A percentile compares a stretch with the other conserved stretches of the same genome.
These are phyloP conservation scores for Mallotus villosus DNA, from an alignment of 2,797 vertebrate species.

Conservation along the genomic window DNA sequence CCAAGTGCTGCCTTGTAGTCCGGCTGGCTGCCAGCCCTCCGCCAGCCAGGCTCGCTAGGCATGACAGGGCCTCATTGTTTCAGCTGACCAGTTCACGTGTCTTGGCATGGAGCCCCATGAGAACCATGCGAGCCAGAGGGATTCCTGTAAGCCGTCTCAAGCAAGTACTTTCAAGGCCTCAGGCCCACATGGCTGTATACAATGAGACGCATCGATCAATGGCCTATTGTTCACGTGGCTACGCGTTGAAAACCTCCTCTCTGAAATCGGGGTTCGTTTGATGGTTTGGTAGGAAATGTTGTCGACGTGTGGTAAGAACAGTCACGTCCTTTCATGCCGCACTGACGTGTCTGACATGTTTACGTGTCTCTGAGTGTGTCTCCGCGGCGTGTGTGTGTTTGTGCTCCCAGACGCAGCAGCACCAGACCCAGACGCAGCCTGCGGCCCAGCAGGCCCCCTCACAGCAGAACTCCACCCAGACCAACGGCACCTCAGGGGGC, in stretches of 20 bases:
- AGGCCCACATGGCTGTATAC: not conserved
- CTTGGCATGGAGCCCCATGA: not conserved
- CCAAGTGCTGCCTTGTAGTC: not conserved
- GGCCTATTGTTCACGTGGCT: not conserved
- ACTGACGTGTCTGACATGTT: no score
- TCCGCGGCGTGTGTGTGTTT: not conserved
- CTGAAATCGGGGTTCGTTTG: not conserved
- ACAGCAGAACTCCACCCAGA: conserved; percentile 88
- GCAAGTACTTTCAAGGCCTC: not conserved
- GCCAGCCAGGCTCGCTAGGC: not conserved
- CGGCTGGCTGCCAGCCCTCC: not conserved
- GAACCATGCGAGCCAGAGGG: not conserved
- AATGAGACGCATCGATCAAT: conserved; percentile 4
- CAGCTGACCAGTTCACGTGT: conserved; percentile 3
- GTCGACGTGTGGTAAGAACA: no score
- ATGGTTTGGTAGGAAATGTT: not conserved
- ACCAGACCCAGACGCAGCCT: conserved; percentile 78
- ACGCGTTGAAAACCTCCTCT: not conserved
- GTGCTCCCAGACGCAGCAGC: conserved; percentile 62
- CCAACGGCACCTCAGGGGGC: conserved; percentile 84
- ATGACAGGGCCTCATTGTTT: conserved; percentile 22
- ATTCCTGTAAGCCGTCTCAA: conserved; percentile 8
- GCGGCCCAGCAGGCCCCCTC: conserved; percentile 78
- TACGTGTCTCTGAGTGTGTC: not conserved
- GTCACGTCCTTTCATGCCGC: no score